Percentiles rank a stretch among this genome's conserved stretches.
Evolutionary conservation across 2,888 invertebrate species (phyloP).

Genomic region (Branchipolynoe longqiensis): DNA sequence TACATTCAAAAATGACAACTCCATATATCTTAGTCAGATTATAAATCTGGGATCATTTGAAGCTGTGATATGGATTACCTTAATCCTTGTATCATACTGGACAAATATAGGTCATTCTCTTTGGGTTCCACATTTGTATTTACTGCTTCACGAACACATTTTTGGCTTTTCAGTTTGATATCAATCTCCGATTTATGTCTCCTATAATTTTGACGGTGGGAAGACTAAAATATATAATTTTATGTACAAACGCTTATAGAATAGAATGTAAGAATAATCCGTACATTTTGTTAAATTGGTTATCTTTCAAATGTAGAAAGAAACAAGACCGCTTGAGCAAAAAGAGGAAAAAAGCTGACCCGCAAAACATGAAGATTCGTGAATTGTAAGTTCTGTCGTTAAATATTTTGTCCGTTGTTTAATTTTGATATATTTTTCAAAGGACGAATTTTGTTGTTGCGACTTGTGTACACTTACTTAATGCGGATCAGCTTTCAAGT

Average conservation of each 20-base stretch:
- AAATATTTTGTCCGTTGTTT: background rate
- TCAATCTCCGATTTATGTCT: background rate
- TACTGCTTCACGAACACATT: background rate
- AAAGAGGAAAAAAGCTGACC: constrained; percentile 88
- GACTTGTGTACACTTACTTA: too few relatives aligned
- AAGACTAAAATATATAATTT: background rate
- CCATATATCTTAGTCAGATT: too few relatives aligned
- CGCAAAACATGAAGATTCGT: constrained; percentile 88
- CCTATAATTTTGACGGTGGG: background rate
- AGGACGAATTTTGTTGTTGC: too few relatives aligned
- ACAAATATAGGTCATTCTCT: too few relatives aligned
- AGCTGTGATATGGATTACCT: too few relatives aligned
- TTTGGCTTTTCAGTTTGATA: background rate
- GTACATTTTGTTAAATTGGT: background rate
- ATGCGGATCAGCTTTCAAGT: too few relatives aligned
- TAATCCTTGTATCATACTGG: too few relatives aligned
- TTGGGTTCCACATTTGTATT: too few relatives aligned
- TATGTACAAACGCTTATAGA: background rate
- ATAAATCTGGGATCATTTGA: too few relatives aligned
- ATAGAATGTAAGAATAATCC: background rate
- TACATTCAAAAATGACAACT: too few relatives aligned
- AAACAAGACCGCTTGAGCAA: constrained; percentile 85
- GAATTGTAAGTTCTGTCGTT: constrained; percentile 85
- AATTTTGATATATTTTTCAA: background rate
- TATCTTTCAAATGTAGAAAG: constrained; percentile 82